Base-by-base conservation (phyloP, 1,140 invertebrate species). In the Centruroides vittatus region DNA sequence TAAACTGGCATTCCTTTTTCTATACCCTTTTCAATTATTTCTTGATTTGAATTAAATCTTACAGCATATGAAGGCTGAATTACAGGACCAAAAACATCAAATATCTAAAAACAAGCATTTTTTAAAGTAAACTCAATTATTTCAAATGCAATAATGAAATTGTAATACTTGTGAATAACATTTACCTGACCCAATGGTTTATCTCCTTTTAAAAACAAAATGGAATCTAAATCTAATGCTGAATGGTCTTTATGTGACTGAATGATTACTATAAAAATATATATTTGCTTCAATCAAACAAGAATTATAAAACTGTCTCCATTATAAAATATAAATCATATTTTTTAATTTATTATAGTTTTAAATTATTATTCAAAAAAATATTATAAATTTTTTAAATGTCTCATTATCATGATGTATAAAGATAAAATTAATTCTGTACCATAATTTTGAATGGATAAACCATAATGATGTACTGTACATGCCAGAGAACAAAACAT, bases 71-170 rank as follows among this genome's bases (percentile, higher is more conserved):
- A 78, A 0, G 90, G 89, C 67, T 86, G 80, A 0, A 74, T 75
- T 0, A 92, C 85, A 69, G 81, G 78, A 5, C 92, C 92, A 74
- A 95, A 85, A 5, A 94, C 89, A 79, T 96, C 93, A 76, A 90
- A 93, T 59, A 96, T 81, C 68, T 82, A 79, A 12, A 23, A 23
- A 23, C 23, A 23, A 23, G 2, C 23, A 23, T 23, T 23, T 23
- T 23, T 23, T 23, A 23, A 23, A 23, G 23, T 23, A 23, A 23
- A 23, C 23, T 23, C 23, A 23, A 23, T 23, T 23, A 23, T 23
- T 23, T 23, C 23, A 23, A 23, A 35, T 36, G 23, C 12, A 57
- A 34, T 49, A 58, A 35, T 58, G 6, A 35, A 0, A 13, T n/a
- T 57, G 9, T 61, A 13, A 11, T 50, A 35, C n/a, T 12, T 10